Percentiles rank a stretch among this genome's conserved stretches.
These are phyloP conservation scores for Xiphophorus maculatus DNA, from an alignment of 2,113 vertebrate genomes.

Conservation along the genomic window DNA sequence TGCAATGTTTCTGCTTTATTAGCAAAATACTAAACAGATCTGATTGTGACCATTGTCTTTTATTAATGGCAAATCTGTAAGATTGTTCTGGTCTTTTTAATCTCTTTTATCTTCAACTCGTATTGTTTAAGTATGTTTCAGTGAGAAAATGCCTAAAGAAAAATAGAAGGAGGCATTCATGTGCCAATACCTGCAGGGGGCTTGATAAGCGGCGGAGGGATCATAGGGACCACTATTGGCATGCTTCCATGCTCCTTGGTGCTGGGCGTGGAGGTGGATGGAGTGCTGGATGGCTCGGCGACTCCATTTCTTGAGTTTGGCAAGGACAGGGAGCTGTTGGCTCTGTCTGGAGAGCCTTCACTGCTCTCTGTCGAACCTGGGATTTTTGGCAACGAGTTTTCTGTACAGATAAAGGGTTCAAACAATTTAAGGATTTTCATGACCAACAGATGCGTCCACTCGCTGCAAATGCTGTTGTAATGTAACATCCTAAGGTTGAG, in stretches of 20 bases:
- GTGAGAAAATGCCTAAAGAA: neutral
- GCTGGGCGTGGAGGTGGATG: slow-evolving; percentile 88
- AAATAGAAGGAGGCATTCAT: neutral
- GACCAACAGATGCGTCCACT: slow-evolving; percentile 3
- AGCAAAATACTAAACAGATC: neutral
- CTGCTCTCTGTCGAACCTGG: slow-evolving; percentile 87
- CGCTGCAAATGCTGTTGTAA: neutral
- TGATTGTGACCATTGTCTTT: slow-evolving; percentile 1
- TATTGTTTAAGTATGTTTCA: neutral
- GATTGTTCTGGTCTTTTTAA: slow-evolving; percentile 23
- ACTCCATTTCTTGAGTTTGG: slow-evolving; percentile 92
- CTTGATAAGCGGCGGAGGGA: slow-evolving; percentile 97
- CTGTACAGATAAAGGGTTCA: slow-evolving; percentile 77
- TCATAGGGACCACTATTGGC: slow-evolving; percentile 96
- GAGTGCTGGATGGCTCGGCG: slow-evolving; percentile 86
- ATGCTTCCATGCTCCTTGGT: slow-evolving; percentile 93
- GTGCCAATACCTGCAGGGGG: slow-evolving; percentile 91
- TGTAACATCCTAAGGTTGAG: neutral
- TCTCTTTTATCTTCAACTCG: neutral
- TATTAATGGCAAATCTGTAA: slow-evolving; percentile 28
- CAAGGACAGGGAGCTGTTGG: slow-evolving; percentile 89
- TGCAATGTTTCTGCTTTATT: too few relatives aligned
- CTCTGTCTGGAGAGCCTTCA: slow-evolving; percentile 89
- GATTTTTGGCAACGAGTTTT: slow-evolving; percentile 98
- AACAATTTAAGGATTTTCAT: slow-evolving; percentile 32